phyloP scores from a whole-genome alignment of 2,888 invertebrate genomes.

The Stictocephala bisonia region DNA sequence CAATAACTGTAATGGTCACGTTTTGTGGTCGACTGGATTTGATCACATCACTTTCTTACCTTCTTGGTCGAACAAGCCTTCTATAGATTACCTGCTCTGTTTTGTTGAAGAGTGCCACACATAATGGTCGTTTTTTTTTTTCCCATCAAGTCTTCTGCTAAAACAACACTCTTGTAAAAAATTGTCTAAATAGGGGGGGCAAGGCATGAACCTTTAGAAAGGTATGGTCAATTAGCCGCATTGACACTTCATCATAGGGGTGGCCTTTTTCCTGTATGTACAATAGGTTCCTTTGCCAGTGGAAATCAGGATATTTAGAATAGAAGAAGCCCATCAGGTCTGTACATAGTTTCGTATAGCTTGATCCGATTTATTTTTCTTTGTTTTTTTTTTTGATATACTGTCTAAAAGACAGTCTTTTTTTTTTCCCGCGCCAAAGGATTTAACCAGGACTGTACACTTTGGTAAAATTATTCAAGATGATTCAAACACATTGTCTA shows the following conservation, averaged over 20 bases:
- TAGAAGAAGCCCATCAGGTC: too few species aligned
- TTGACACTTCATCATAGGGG: not conserved
- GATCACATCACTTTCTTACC: constrained; percentile 6
- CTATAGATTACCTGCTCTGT: constrained; percentile 30
- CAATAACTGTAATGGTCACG: too few species aligned
- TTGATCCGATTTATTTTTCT: too few species aligned
- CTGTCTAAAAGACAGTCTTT: too few species aligned
- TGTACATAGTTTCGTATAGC: too few species aligned
- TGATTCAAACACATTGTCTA: not conserved
- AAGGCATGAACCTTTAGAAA: too few species aligned
- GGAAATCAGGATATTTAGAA: constrained; percentile 3
- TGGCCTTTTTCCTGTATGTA: not conserved
- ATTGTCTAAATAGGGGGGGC: too few species aligned
- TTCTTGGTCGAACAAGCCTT: not conserved
- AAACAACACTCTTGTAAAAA: constrained; percentile 38
- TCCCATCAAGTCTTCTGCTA: constrained; percentile 20
- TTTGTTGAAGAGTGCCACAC: constrained; percentile 25
- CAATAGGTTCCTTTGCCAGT: constrained; percentile 5
- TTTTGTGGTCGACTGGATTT: too few species aligned
- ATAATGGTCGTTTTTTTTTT: constrained; percentile 37
- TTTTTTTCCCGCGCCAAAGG: too few species aligned
- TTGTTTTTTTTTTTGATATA: too few species aligned
- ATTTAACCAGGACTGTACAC: too few species aligned
- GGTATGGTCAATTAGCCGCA: too few species aligned
- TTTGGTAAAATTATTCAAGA: constrained; percentile 7